These are phyloP conservation scores for Xylota sylvarum DNA, from an alignment of 2,888 invertebrate species.

Conservation along the genomic window DNA sequence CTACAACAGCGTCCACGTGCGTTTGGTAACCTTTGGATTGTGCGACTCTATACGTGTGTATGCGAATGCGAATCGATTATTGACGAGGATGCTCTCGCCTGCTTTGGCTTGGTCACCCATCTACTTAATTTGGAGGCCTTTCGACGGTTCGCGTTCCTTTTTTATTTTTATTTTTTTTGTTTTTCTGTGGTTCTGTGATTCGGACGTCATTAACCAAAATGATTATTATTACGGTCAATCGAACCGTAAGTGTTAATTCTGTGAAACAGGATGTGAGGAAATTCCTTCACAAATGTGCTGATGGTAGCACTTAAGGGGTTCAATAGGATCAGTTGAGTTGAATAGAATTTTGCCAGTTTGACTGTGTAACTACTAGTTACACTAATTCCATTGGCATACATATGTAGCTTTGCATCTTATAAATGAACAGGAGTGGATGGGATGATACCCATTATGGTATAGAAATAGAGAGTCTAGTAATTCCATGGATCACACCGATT, in stretches of 20 bases:
- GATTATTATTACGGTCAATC: constrained; percentile 71
- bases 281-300: not conserved
- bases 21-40: constrained; percentile 50
- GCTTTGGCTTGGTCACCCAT: constrained; percentile 48
- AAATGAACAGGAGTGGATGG: no score
- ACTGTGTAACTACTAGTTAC: no score
- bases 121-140: constrained; percentile 28
- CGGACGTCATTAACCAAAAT: constrained; percentile 69
- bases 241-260: constrained; percentile 59
- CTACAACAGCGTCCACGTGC: constrained; percentile 44
- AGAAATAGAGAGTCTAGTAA: no score
- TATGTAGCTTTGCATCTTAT: no score
- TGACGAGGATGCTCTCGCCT: constrained; percentile 35
- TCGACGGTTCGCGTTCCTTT: not conserved
- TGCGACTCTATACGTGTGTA: not conserved
- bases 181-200: constrained; percentile 51
- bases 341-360: no score
- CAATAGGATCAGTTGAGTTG: no score
- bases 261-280: constrained; percentile 6
- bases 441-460: no score
- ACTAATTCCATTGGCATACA: no score
- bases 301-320: no score
- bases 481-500: no score
- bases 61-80: constrained; percentile 40
- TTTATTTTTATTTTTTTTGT: not conserved